phyloP scores from a whole-genome alignment of 1,140 invertebrate genomes.

The Euschistus heros region DNA sequence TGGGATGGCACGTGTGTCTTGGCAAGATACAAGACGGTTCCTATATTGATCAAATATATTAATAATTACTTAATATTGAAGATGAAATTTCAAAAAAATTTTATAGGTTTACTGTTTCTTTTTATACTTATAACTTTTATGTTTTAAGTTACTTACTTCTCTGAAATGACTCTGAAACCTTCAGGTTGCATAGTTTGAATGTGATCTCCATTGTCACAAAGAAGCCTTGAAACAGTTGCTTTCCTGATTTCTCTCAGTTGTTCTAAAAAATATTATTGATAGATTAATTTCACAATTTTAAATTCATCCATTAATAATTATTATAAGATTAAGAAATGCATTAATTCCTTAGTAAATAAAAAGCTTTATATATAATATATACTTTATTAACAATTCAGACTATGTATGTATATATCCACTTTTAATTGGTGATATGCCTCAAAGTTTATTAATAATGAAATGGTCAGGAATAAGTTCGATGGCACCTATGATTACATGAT shows the following conservation, averaged over 20 bases:
- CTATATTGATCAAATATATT: conserved; percentile 38
- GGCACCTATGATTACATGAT: too few relatives aligned
- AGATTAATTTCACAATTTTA: not conserved
- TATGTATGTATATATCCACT: too few relatives aligned
- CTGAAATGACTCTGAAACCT: conserved; percentile 47
- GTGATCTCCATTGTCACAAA: conserved; percentile 79
- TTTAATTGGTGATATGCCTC: too few relatives aligned
- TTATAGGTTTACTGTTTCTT: not conserved
- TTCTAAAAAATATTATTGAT: conserved; percentile 40
- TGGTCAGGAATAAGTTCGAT: too few relatives aligned
- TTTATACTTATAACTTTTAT: not conserved
- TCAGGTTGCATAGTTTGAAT: conserved; percentile 60
- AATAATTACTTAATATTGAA: not conserved
- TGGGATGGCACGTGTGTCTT: conserved; percentile 42
- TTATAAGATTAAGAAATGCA: too few relatives aligned
- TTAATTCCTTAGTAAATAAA: conserved; percentile 5
- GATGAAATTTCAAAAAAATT: not conserved
- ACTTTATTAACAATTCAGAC: too few relatives aligned
- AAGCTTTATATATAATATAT: too few relatives aligned
- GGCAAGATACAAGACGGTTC: conserved; percentile 53
- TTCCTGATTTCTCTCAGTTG: conserved; percentile 81
- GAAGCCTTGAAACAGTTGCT: conserved; percentile 61
- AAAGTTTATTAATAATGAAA: too few relatives aligned
- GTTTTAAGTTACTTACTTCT: conserved; percentile 39
- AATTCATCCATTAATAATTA: too few relatives aligned